Conservation (phyloP, 2,113 vertebrate species). For the Fukomys damarensis region DNA sequence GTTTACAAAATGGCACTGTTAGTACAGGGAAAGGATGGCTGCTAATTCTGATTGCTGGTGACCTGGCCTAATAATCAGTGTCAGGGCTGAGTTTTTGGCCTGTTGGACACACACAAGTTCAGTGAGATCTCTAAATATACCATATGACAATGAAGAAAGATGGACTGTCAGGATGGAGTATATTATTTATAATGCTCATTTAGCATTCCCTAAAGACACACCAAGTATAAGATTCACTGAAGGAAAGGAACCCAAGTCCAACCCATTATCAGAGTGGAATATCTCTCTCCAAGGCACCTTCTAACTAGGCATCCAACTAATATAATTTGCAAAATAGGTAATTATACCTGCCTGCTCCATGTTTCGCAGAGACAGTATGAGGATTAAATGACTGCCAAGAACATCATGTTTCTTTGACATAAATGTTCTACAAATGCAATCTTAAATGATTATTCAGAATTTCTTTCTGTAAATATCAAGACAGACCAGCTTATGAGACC, state of each 20-base stretch:
- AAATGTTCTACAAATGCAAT: constrained; percentile 69
- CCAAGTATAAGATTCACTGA: background rate
- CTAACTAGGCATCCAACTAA: constrained; percentile 71
- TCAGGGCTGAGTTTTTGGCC: background rate
- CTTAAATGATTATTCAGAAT: constrained; percentile 75
- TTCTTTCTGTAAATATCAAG: constrained; percentile 78
- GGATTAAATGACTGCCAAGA: constrained; percentile 80
- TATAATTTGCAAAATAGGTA: constrained; percentile 68
- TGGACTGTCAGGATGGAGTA: background rate
- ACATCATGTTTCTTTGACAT: constrained; percentile 68
- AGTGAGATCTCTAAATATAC: background rate
- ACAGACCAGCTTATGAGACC: constrained; percentile 62
- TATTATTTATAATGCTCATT: background rate
- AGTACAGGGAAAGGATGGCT: background rate
- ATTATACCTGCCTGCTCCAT: constrained; percentile 72
- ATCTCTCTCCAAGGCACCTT: constrained; percentile 63
- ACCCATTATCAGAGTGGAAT: constrained; percentile 25
- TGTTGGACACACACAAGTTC: background rate
- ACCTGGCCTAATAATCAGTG: background rate
- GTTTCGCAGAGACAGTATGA: constrained; percentile 50
- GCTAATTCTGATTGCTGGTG: background rate
- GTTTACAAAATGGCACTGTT: background rate
- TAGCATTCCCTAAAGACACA: background rate
- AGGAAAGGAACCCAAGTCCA: constrained; percentile 32
- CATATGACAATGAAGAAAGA: background rate